A percentile compares a stretch with the other conserved stretches of the same genome.
These are phyloP conservation scores for Hylaea fasciaria DNA, from an alignment of 2,888 invertebrate species.

Conservation along the genomic window DNA sequence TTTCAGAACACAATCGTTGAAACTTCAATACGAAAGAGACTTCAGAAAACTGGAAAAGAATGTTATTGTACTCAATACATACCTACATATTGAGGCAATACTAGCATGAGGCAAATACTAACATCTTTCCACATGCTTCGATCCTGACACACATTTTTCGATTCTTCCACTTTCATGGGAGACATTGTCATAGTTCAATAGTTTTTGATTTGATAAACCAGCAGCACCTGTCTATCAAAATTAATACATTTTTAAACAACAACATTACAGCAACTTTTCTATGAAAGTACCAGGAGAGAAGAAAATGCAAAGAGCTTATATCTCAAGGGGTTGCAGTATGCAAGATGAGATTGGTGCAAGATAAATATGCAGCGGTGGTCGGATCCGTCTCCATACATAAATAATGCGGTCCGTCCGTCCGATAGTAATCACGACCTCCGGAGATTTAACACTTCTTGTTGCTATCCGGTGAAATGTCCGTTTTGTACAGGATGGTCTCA, in stretches of 20 bases:
- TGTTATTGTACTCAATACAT: too few species aligned
- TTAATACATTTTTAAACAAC: neutral
- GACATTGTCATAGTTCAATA: too few species aligned
- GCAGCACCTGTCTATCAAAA: too few species aligned
- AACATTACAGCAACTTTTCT: neutral
- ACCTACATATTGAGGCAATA: too few species aligned
- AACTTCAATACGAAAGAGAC: too few species aligned
- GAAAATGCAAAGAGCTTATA: conserved; percentile 15
- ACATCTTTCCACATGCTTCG: too few species aligned
- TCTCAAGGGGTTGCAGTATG: conserved; percentile 24
- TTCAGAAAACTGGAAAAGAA: too few species aligned
- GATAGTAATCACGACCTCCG: conserved; percentile 61
- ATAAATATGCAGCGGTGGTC: conserved; percentile 44
- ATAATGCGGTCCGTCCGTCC: conserved; percentile 63
- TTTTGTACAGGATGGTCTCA: conserved; percentile 39
- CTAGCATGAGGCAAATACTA: too few species aligned
- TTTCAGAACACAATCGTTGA: too few species aligned
- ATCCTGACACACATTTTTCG: too few species aligned
- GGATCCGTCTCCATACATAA: conserved; percentile 62
- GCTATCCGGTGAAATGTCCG: conserved; percentile 47
- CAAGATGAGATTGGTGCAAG: conserved; percentile 42
- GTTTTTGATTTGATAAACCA: too few species aligned
- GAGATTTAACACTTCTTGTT: conserved; percentile 71
- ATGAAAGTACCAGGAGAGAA: conserved; percentile 24
- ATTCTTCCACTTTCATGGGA: too few species aligned